Conservation (phyloP, 2,113 vertebrate species). For the Archilochus colubris region DNA sequence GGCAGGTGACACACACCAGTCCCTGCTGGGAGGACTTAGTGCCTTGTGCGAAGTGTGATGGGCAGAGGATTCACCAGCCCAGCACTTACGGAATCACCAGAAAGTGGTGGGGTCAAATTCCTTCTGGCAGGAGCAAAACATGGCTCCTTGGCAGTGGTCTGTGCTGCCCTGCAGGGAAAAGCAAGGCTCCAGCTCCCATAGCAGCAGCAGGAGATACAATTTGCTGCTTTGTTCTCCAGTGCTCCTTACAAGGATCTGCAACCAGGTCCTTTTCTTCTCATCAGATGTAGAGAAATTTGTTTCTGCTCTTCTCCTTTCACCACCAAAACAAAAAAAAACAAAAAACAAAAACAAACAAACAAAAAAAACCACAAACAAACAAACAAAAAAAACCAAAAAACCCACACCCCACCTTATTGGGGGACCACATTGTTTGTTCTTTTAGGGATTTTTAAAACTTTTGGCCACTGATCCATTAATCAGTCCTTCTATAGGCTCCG, state of each 20-base stretch:
- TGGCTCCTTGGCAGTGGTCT: accelerated
- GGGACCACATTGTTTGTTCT: background rate
- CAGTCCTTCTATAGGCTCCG: background rate
- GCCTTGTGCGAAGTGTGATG: background rate
- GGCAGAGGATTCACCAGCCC: background rate
- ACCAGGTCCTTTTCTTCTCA: background rate
- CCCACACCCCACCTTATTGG: background rate
- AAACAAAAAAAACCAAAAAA: background rate
- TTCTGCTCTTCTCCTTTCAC: background rate
- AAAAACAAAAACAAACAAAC: background rate
- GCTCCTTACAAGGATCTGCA: background rate
- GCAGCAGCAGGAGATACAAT: background rate
- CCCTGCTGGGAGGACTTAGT: accelerated
- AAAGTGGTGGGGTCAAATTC: background rate
- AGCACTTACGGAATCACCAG: background rate
- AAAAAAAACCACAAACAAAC: background rate
- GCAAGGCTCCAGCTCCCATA: background rate
- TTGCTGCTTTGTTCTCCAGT: background rate
- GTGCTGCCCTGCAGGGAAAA: background rate
- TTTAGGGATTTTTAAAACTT: background rate
- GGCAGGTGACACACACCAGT: background rate
- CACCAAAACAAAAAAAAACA: background rate
- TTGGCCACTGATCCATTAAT: background rate
- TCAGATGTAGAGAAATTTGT: background rate
- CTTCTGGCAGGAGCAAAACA: background rate